These are phyloP conservation scores for Mormoops blainvillei DNA, from an alignment of 2,113 vertebrate genomes.

Conservation along the genomic window DNA sequence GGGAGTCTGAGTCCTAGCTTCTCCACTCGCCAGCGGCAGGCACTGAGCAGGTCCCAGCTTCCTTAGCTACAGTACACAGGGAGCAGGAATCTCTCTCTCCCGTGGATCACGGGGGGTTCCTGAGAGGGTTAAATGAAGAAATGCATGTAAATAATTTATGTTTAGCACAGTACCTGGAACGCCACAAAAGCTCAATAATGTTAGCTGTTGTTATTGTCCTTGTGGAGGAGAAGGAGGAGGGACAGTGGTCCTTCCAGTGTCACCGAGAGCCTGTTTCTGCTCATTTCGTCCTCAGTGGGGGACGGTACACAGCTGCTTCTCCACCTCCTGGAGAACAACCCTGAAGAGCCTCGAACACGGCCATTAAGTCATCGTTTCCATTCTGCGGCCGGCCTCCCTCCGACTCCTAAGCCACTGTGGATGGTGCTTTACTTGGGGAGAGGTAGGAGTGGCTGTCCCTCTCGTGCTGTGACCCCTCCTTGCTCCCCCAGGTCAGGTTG, in stretches of 20 bases:
- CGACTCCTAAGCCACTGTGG: background rate
- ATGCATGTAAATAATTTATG: background rate
- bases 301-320: slow-evolving; percentile 17
- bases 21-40: fast-evolving
- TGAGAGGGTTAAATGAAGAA: background rate
- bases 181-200: background rate
- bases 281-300: background rate
- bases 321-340: background rate
- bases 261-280: background rate
- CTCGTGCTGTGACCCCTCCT: background rate
- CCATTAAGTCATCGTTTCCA: background rate
- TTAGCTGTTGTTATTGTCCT: background rate
- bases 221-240: background rate
- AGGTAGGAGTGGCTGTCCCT: background rate
- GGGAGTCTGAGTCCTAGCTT: background rate
- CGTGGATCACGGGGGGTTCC: background rate
- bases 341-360: background rate
- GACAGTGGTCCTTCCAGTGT: background rate
- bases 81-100: background rate
- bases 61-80: background rate
- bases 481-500: background rate
- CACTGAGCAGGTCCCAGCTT: background rate
- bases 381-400: background rate
- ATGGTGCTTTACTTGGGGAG: background rate
- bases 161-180: background rate